Percentiles rank a stretch among this genome's conserved stretches.
Evolutionary conservation across 2,113 vertebrate species (phyloP).

Genomic region (Leuciscus idus): DNA sequence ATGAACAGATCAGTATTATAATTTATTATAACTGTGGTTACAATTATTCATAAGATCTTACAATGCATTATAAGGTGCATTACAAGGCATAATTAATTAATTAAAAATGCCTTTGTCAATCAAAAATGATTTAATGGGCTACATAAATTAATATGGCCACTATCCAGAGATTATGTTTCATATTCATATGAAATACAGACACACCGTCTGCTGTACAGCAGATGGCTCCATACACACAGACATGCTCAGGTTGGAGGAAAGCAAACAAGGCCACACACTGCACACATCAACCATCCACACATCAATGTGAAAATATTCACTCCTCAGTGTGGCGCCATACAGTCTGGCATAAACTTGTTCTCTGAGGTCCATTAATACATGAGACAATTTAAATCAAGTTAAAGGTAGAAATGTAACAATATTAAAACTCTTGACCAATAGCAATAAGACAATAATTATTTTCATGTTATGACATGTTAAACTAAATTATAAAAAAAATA

Average conservation of each 20-base stretch:
- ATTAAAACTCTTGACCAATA: not conserved
- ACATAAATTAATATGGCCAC: not conserved
- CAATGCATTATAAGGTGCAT: too few relatives aligned
- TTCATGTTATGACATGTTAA: not conserved
- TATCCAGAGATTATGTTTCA: not conserved
- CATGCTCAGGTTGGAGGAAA: not conserved
- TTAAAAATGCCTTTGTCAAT: not conserved
- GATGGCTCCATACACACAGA: constrained; percentile 45
- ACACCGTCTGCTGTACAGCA: constrained; percentile 35
- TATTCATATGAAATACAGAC: constrained; percentile 24
- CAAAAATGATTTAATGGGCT: not conserved
- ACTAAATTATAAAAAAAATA: not conserved
- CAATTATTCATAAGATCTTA: too few relatives aligned
- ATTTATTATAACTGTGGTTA: too few relatives aligned
- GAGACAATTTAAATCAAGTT: not conserved
- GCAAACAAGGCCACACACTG: not conserved
- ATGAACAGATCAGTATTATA: too few relatives aligned
- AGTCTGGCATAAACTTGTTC: not conserved
- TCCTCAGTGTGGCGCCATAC: not conserved
- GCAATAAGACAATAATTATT: not conserved
- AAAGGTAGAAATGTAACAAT: not conserved
- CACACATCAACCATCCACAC: not conserved
- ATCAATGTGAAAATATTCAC: not conserved
- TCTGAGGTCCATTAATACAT: not conserved
- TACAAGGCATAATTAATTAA: too few relatives aligned